Base-by-base conservation (phyloP, 2,888 invertebrate species). In the Xanthia togata region DNA sequence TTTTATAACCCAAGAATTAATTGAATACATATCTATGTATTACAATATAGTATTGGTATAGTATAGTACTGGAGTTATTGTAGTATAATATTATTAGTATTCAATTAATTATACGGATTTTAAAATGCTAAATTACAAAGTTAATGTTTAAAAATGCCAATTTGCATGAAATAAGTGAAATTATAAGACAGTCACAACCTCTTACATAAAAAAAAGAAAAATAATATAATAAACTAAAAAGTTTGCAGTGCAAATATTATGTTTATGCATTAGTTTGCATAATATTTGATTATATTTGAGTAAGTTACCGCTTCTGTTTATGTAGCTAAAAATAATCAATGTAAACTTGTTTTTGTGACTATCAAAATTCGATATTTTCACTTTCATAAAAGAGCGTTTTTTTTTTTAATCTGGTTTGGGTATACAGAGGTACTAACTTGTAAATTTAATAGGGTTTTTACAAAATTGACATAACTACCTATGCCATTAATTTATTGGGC, bases 201-300 rank as follows among this genome's bases (percentile, higher is more conserved):
- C 23, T 82, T 75, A 81, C 67, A 63, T 70, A 82, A 81, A 68
- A 67, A n/a, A 31, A 41, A 41, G 2, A 65, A 69, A 73, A 73
- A 26, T 50, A 35, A 5, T n/a, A n/a, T 31, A 20, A 65, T 77
- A 60, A 26, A 83, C 4, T 64, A 70, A 81, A 76, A 63, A 44
- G n/a, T 63, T 68, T 44, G 50, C 47, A 47, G 14, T 81, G 82
- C 62, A 55, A n/a, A n/a, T n/a, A n/a, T n/a, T 59, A 57, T 85
- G 67, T 59, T 75, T 63, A 70, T 70, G 70, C 70, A 67, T 70
- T 64, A 70, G 44, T n/a, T 82, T 85, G 77, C 82, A 76, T 82
- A 70, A 76, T 83, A 55, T 50, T 71, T 14, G 26, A 83, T 47
- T 59, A 35, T 64, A 44, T 53, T 67, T 14, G 20, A 57, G n/a